These are phyloP conservation scores for Carposina sasakii DNA, from an alignment of 1,140 invertebrate genomes.

Conservation along the genomic window DNA sequence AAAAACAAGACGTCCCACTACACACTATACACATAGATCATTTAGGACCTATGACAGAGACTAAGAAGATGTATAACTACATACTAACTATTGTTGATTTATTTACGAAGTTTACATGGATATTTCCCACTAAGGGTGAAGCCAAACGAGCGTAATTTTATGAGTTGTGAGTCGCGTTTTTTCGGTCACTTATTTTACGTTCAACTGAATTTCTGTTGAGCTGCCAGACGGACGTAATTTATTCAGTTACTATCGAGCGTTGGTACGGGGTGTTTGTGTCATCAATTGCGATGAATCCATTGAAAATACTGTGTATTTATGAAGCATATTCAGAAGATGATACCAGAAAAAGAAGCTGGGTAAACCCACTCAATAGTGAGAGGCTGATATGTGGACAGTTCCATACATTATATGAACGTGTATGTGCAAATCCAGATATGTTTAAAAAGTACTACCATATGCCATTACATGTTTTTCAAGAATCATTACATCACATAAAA, in stretches of 20 bases:
- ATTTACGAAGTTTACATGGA: conserved; percentile 33
- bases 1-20: conserved; percentile 31
- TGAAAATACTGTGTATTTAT: conserved; percentile 26
- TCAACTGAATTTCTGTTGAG: neutral
- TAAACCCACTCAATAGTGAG: conserved; percentile 25
- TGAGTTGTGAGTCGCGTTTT: conserved; percentile 2
- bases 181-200: conserved; percentile 3
- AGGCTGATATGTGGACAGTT: conserved; percentile 23
- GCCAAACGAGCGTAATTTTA: conserved; percentile 2
- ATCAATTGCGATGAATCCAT: conserved; percentile 21
- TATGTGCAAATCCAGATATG: conserved; percentile 26
- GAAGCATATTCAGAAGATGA: conserved; percentile 29
- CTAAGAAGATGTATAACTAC: conserved; percentile 37
- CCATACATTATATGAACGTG: conserved; percentile 23
- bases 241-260: conserved; percentile 3
- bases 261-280: conserved; percentile 17
- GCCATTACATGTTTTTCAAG: conserved; percentile 28
- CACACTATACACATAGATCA: conserved; percentile 44
- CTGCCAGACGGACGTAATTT: conserved; percentile 4
- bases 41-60: conserved; percentile 35
- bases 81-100: conserved; percentile 28
- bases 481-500: conserved; percentile 24
- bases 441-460: conserved; percentile 26
- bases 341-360: conserved; percentile 26
- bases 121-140: conserved; percentile 33